These are phyloP conservation scores for Pseudoips prasinana DNA, from an alignment of 2,888 invertebrate species.

Conservation along the genomic window DNA sequence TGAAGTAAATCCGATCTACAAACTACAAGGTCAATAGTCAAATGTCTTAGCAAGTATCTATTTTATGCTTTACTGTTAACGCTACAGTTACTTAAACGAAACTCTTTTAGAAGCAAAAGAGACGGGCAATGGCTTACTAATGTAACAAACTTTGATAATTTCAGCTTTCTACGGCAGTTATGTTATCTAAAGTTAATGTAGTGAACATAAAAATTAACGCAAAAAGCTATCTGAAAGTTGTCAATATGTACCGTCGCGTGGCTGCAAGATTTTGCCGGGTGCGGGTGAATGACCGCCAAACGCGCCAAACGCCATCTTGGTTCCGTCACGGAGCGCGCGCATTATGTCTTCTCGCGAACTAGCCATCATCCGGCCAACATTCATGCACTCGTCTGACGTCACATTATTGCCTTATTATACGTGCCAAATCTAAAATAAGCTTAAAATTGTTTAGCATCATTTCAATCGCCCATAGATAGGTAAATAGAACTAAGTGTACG, in stretches of 20 bases:
- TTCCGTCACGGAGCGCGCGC: slow-evolving; percentile 76
- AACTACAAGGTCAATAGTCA: neutral
- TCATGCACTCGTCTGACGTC: slow-evolving; percentile 21
- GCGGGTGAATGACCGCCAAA: slow-evolving; percentile 77
- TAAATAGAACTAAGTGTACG: no score
- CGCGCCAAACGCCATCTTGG: slow-evolving; percentile 66
- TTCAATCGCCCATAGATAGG: no score
- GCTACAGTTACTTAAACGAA: no score
- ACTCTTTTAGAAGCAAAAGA: no score
- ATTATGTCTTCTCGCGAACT: slow-evolving; percentile 59
- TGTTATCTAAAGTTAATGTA: no score
- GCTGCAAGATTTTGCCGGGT: slow-evolving; percentile 56
- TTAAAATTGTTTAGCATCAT: no score
- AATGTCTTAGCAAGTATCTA: neutral
- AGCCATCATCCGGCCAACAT: slow-evolving; percentile 27
- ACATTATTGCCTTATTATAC: slow-evolving; percentile 20
- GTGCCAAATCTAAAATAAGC: slow-evolving; percentile 12
- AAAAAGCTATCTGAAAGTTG: slow-evolving; percentile 40
- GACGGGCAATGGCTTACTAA: no score
- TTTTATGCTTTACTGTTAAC: neutral
- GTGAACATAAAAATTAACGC: slow-evolving; percentile 12
- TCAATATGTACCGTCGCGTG: slow-evolving; percentile 51
- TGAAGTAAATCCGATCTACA: neutral
- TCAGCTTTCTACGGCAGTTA: no score
- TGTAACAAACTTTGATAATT: no score